Evolutionary conservation across 2,113 vertebrate genomes (phyloP).

Genomic region (Alexandromys fortis): DNA sequence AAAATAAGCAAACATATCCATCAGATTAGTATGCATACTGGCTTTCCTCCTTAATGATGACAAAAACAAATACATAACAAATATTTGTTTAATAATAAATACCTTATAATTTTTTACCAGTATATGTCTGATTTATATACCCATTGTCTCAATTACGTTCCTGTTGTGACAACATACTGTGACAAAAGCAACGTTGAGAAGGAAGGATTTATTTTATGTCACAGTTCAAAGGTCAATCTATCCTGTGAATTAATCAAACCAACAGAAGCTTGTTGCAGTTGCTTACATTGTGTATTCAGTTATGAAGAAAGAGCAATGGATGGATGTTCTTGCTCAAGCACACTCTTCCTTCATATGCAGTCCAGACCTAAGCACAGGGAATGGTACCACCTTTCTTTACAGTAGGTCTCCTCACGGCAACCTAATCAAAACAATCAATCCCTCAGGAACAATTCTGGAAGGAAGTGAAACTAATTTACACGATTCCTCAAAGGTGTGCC

Average conservation of each 20-base stretch:
- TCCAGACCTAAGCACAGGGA: neutral
- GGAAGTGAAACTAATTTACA: neutral
- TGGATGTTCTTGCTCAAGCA: neutral
- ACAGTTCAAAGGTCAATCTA: too few relatives aligned
- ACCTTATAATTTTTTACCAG: neutral
- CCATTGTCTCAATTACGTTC: neutral
- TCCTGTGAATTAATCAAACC: too few relatives aligned
- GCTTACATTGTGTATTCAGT: neutral
- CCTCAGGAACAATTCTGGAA: neutral
- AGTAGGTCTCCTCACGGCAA: neutral
- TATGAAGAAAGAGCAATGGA: neutral
- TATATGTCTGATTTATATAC: neutral
- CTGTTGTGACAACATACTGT: neutral
- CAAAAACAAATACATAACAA: neutral
- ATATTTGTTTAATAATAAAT: neutral
- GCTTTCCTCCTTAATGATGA: neutral
- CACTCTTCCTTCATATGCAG: neutral
- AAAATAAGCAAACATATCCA: neutral
- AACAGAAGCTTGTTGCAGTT: neutral
- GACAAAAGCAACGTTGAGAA: neutral
- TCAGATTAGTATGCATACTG: neutral
- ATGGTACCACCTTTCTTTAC: neutral
- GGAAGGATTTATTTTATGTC: neutral
- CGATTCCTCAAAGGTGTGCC: neutral
- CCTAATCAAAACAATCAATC: neutral